phyloP scores from a whole-genome alignment of 2,113 vertebrate species.

The Neolamprologus sp. region DNA sequence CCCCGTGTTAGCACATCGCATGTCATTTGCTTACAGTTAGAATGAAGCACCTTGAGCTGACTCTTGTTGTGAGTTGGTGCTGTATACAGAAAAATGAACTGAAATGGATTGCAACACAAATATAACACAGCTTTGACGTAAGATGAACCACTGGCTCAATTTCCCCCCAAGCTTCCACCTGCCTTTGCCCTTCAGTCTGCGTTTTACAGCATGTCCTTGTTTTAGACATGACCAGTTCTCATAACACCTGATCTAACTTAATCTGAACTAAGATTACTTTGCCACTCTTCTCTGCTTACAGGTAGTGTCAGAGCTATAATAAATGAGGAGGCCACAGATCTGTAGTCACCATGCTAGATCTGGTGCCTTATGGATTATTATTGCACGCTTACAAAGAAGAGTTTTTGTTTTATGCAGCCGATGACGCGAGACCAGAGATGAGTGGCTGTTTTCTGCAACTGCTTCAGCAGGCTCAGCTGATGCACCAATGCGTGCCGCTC shows the following conservation, averaged over 20 bases:
- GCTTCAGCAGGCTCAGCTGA: not conserved
- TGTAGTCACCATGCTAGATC: not conserved
- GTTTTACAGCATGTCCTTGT: not conserved
- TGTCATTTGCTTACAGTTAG: not conserved
- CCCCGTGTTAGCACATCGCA: not conserved
- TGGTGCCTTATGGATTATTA: not conserved
- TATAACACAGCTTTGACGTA: not conserved
- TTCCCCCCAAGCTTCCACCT: not conserved
- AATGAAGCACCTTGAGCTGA: not conserved
- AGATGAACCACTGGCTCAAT: not conserved
- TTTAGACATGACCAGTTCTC: not conserved
- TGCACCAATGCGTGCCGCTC: not conserved
- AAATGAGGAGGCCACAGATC: not conserved
- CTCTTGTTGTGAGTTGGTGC: not conserved
- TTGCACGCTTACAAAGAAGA: not conserved
- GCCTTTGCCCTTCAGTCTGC: not conserved
- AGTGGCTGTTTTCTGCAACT: not conserved
- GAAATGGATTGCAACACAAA: not conserved
- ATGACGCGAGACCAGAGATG: not conserved
- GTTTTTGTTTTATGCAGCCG: not conserved
- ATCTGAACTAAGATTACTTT: not conserved
- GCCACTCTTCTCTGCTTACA: not conserved
- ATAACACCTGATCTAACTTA: not conserved
- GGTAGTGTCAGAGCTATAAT: not conserved
- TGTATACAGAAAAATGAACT: fast-evolving